phyloP scores from a whole-genome alignment of 2,888 invertebrate genomes.

The Lepetodrilus schrolli region DNA sequence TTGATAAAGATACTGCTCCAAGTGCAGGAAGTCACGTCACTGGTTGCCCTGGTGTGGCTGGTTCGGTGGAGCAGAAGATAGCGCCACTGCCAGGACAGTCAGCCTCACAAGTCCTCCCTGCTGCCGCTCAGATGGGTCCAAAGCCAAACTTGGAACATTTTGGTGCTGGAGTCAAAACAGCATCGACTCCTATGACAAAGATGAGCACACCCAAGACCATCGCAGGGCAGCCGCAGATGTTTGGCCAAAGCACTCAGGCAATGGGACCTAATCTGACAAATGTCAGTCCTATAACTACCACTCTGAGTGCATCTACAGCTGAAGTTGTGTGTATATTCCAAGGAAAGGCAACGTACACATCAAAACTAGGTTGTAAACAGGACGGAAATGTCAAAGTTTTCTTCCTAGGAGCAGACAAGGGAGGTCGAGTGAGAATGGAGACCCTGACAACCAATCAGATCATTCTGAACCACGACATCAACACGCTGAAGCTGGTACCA shows the following conservation, averaged over 20 bases:
- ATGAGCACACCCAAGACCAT: not conserved
- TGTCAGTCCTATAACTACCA: not conserved
- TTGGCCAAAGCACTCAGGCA: not conserved
- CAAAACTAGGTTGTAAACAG: not conserved
- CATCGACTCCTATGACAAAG: slow-evolving; percentile 1
- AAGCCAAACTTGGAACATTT: not conserved
- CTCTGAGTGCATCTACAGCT: not conserved
- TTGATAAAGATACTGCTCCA: not conserved
- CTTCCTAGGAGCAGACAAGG: not conserved
- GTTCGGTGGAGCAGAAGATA: too few species aligned
- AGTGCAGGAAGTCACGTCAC: not conserved
- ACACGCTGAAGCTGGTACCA: slow-evolving; percentile 24
- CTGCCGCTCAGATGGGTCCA: slow-evolving; percentile 2
- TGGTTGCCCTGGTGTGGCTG: not conserved
- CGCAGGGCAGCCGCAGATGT: not conserved
- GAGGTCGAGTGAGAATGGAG: slow-evolving; percentile 8
- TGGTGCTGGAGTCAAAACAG: slow-evolving; percentile 14
- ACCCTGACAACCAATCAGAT: slow-evolving; percentile 22
- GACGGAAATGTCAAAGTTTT: slow-evolving; percentile 9
- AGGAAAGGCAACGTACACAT: slow-evolving; percentile 21
- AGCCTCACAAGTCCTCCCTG: slow-evolving; percentile 16
- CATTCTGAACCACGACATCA: slow-evolving; percentile 36
- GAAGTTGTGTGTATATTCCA: not conserved
- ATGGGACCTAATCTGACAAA: not conserved
- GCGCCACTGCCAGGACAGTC: not conserved